Evolutionary conservation across 1,140 invertebrate genomes (phyloP).

Genomic region (Drosophila funebris): DNA sequence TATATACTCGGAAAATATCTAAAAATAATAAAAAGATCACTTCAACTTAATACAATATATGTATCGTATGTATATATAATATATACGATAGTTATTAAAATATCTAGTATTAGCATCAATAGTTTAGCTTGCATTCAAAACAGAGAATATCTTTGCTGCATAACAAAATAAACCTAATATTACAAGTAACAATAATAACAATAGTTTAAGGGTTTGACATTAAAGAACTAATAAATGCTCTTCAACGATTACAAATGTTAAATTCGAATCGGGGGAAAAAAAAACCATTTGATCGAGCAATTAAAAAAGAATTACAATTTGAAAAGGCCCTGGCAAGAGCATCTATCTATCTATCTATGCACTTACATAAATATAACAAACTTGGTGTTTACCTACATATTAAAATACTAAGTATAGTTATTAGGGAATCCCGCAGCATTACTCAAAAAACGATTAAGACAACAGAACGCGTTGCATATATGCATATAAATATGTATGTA

Average conservation of each 20-base stretch:
- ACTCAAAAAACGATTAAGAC: slow-evolving; percentile 31
- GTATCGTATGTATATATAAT: neutral
- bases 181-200: slow-evolving; percentile 2
- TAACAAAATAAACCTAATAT: neutral
- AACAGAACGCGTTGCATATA: slow-evolving; percentile 43
- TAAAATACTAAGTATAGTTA: slow-evolving; percentile 35
- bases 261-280: neutral
- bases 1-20: slow-evolving; percentile 1
- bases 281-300: neutral
- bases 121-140: neutral
- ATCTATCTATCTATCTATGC: slow-evolving; percentile 13
- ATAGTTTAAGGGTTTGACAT: neutral
- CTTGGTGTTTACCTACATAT: slow-evolving; percentile 5
- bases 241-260: neutral
- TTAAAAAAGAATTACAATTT: neutral
- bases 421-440: slow-evolving; percentile 49
- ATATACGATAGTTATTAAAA: slow-evolving; percentile 3
- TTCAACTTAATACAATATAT: no score
- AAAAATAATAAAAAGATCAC: slow-evolving; percentile 11
- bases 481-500: slow-evolving; percentile 50
- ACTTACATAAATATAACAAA: slow-evolving; percentile 4
- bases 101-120: slow-evolving; percentile 24
- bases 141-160: slow-evolving; percentile 21
- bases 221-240: neutral
- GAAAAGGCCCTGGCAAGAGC: neutral